Evolutionary conservation across 2,797 vertebrate genomes (phyloP).

Genomic region (Myotis findleyi): DNA sequence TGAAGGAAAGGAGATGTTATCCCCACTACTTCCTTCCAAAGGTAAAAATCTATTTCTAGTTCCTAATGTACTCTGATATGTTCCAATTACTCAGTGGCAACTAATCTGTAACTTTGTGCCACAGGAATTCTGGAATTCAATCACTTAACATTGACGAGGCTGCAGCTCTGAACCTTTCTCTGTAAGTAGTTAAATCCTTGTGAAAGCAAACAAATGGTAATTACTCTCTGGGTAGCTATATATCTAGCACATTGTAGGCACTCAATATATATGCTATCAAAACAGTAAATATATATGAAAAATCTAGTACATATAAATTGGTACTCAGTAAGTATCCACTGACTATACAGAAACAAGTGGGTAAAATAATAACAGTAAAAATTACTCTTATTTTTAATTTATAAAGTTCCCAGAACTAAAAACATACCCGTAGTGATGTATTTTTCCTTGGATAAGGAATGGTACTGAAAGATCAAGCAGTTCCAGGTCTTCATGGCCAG

Average conservation of each 20-base stretch:
- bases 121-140: slow-evolving; percentile 35
- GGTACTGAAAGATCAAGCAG: slow-evolving; percentile 92
- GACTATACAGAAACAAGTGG: not conserved
- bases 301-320: not conserved
- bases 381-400: slow-evolving; percentile 14
- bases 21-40: not conserved
- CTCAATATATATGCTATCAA: not conserved
- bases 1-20: not conserved
- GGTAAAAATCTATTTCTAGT: not conserved
- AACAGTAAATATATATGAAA: slow-evolving; percentile 8
- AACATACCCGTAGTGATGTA: slow-evolving; percentile 93
- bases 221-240: not conserved
- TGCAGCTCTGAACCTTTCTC: not conserved
- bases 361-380: not conserved
- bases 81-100: slow-evolving; percentile 21
- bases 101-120: not conserved
- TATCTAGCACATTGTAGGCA: not conserved
- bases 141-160: not conserved
- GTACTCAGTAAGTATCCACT: not conserved
- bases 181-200: slow-evolving; percentile 5
- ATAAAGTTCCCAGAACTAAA: slow-evolving; percentile 22
- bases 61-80: not conserved
- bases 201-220: not conserved
- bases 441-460: slow-evolving; percentile 92
- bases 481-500: slow-evolving; percentile 86